These are phyloP conservation scores for Hypena proboscidalis DNA, from an alignment of 2,888 invertebrate species.

Conservation along the genomic window DNA sequence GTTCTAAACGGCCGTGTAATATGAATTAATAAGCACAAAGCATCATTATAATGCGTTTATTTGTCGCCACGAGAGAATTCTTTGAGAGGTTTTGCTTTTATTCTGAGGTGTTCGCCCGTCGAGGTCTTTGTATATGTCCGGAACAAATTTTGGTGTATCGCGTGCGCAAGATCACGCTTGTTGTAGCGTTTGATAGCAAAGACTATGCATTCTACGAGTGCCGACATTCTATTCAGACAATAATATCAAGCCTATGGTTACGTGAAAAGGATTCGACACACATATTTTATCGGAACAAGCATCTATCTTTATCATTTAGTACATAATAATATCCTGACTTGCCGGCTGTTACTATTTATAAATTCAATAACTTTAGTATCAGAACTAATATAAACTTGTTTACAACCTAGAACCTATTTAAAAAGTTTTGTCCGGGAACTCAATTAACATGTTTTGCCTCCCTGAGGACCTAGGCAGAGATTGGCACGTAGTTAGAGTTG, in stretches of 20 bases:
- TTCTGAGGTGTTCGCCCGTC: slow-evolving; percentile 55
- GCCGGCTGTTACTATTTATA: neutral
- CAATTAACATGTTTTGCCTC: slow-evolving; percentile 32
- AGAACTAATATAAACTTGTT: slow-evolving; percentile 35
- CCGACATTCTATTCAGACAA: slow-evolving; percentile 6
- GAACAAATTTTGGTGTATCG: slow-evolving; percentile 78
- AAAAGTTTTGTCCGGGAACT: slow-evolving; percentile 31
- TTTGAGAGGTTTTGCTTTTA: slow-evolving; percentile 57
- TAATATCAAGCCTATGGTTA: neutral
- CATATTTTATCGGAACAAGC: too few species aligned
- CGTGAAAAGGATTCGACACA: neutral
- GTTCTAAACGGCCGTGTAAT: slow-evolving; percentile 82
- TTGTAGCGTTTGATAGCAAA: slow-evolving; percentile 51
- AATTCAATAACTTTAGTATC: neutral
- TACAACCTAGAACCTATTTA: slow-evolving; percentile 15
- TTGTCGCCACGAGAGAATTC: slow-evolving; percentile 68
- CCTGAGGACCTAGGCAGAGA: slow-evolving; percentile 38
- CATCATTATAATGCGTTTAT: slow-evolving; percentile 79
- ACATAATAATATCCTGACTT: too few species aligned
- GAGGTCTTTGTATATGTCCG: slow-evolving; percentile 60
- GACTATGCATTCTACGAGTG: slow-evolving; percentile 30
- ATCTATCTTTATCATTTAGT: too few species aligned
- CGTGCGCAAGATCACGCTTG: slow-evolving; percentile 67
- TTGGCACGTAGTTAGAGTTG: slow-evolving; percentile 20
- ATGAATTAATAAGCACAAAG: slow-evolving; percentile 85